These are phyloP conservation scores for Elanoides forficatus DNA, from an alignment of 2,113 vertebrate genomes.

Conservation along the genomic window DNA sequence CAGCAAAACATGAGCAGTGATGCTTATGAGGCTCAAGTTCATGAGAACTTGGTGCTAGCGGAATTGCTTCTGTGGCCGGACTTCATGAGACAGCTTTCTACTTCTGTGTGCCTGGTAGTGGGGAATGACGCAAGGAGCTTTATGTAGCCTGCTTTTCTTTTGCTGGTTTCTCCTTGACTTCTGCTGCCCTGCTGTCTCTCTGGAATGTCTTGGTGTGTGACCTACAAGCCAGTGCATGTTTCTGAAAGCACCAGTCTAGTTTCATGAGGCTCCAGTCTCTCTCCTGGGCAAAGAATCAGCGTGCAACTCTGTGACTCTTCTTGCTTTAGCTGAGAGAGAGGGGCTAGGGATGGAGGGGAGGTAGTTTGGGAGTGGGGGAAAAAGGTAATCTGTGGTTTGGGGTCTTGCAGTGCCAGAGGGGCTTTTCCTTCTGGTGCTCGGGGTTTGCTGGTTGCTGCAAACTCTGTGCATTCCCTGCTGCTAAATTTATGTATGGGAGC, in stretches of 20 bases:
- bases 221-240: not conserved
- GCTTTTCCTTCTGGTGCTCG: not conserved
- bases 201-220: not conserved
- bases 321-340: not conserved
- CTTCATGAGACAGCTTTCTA: not conserved
- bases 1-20: not conserved
- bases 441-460: not conserved
- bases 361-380: not conserved
- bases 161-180: not conserved
- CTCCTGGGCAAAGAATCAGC: not conserved
- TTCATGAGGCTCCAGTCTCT: not conserved
- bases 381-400: not conserved
- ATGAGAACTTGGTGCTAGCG: not conserved
- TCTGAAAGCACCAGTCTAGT: not conserved
- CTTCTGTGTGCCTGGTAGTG: not conserved
- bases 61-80: not conserved
- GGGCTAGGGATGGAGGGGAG: not conserved
- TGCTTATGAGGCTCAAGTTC: not conserved
- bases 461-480: not conserved
- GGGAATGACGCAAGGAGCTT: not conserved
- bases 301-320: not conserved
- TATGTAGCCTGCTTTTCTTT: not conserved
- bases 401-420: not conserved
- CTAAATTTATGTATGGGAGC: fast-evolving
- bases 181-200: not conserved